Evolutionary conservation across 2,888 invertebrate species (phyloP).

Genomic region (Brachylomia viminalis): DNA sequence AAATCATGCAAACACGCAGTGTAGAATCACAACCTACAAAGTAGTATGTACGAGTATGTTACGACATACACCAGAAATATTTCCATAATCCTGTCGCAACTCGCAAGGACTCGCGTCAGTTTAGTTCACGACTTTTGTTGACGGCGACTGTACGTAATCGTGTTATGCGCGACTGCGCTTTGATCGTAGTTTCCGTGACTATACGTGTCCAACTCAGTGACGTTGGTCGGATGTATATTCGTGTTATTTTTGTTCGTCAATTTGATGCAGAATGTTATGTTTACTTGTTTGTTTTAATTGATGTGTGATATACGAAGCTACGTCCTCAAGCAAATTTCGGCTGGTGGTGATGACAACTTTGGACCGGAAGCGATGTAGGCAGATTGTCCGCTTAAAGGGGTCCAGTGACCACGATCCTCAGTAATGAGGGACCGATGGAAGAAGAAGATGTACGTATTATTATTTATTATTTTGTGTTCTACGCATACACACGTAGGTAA

Average conservation of each 20-base stretch:
- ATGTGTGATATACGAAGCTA: not conserved
- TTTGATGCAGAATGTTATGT: not conserved
- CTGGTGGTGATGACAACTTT: too few relatives aligned
- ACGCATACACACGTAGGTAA: not conserved
- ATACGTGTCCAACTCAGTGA: conserved; percentile 15
- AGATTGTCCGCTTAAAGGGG: not conserved
- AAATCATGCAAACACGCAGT: not conserved
- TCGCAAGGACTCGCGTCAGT: conserved; percentile 11
- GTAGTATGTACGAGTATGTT: not conserved
- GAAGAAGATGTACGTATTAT: too few relatives aligned
- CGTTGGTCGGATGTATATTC: conserved; percentile 7
- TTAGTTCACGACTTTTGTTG: conserved; percentile 32
- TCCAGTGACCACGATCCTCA: not conserved
- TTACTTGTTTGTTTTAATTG: conserved; percentile 5
- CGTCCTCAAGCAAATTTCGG: too few relatives aligned
- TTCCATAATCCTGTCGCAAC: conserved; percentile 9
- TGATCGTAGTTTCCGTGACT: conserved; percentile 9
- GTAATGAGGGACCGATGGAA: too few relatives aligned
- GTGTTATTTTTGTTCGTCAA: not conserved
- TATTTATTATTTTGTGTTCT: not conserved
- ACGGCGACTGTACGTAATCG: conserved; percentile 30
- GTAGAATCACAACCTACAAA: not conserved
- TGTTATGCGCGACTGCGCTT: conserved; percentile 15
- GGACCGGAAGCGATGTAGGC: not conserved
- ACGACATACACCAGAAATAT: conserved; percentile 3